Base-by-base conservation (phyloP, 1,140 invertebrate species). In the Hylaeus volcanicus region DNA sequence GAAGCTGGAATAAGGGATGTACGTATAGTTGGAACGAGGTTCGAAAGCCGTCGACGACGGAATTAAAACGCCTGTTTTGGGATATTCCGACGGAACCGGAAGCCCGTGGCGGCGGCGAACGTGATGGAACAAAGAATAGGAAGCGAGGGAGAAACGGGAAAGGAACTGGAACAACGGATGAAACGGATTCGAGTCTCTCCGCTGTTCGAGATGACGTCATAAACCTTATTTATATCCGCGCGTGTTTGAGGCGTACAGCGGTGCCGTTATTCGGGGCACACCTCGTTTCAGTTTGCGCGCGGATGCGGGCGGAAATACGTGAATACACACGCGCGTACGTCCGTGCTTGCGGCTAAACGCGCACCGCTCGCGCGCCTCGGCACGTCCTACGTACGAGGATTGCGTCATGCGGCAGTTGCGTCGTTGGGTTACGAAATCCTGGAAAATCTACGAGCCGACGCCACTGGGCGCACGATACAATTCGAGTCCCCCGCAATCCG, bases 341-440 rank as follows among this genome's bases (percentile, higher is more conserved):
- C 11, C 53, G 71, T 72, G 70, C 65, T 64, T 74, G 82, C 75
- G 72, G 76, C 85, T 82, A 58, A 84, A 82, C 81, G 82, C 82
- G 79, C 81, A 79, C 61, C 58, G 56, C 69, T 15, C 65, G 41
- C 84, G 84, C 79, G 63, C 73, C 73, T 64, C 48, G 63, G 84
- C 81, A 74, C 84, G 74, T 83, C 77, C 68, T 72, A 78, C 82
- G 43, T 74, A 65, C 80, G 74, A 39, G 56, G 79, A 88, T 89
- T 89, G 88, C 88, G 73, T 90, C 88, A 88, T 78, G 83, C 63
- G 58, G 63, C 73, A 53, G 73, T 65, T 70, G 64, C 45, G 70
- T 79, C 66, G 85, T 61, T n/a, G 63, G 78, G 75, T 89, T 88
- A 86, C 88, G 88, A 87, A 90, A 89, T 88, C 56, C 77, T 74